These are phyloP conservation scores for Acheta domesticus DNA, from an alignment of 2,888 invertebrate species.

Conservation along the genomic window DNA sequence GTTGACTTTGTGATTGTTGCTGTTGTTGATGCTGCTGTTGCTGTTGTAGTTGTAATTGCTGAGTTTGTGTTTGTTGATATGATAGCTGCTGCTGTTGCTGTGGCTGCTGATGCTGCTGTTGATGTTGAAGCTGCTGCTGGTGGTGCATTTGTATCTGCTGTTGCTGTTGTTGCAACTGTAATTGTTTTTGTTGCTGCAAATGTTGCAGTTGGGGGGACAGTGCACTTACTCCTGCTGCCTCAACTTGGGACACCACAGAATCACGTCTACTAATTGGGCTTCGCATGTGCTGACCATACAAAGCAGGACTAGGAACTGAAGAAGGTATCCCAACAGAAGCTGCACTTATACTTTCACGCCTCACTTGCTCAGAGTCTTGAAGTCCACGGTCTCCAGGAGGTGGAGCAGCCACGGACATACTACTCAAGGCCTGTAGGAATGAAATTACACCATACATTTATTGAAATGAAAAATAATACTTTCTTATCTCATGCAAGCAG, in stretches of 20 bases:
- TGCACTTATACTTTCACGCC: background rate
- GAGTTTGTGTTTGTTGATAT: background rate
- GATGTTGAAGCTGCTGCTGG: constrained; percentile 30
- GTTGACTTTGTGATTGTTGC: background rate
- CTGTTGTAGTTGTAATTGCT: background rate
- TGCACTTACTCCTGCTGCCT: too few species aligned
- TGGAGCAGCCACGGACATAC: constrained; percentile 22
- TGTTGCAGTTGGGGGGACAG: background rate
- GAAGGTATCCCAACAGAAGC: background rate
- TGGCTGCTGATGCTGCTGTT: background rate
- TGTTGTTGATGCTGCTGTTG: background rate
- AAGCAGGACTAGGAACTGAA: background rate
- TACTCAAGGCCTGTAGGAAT: constrained; percentile 20
- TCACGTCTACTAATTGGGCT: too few species aligned
- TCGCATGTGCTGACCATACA: too few species aligned
- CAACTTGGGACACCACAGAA: too few species aligned
- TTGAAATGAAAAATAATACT: background rate
- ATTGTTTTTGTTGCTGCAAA: background rate
- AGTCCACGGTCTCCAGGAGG: background rate
- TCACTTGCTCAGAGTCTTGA: background rate
- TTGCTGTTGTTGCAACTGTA: constrained; percentile 24
- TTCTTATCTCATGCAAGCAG: too few species aligned
- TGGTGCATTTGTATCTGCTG: background rate
- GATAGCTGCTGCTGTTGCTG: background rate
- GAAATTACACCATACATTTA: background rate